phyloP scores from a whole-genome alignment of 1,140 invertebrate genomes.

The Mya arenaria region DNA sequence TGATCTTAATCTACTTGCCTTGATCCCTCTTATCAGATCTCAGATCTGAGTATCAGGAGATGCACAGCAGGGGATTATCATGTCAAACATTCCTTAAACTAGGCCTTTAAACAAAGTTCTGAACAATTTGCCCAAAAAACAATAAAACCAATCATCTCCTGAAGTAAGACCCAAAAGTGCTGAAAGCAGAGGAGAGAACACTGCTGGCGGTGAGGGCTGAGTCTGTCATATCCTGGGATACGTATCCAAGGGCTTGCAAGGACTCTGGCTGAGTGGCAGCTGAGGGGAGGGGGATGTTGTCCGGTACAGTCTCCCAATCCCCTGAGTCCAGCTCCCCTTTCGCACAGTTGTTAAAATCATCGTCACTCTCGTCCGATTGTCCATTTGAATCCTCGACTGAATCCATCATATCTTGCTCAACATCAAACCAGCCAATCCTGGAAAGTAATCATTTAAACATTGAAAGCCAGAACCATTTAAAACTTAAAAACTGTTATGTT shows the following conservation, averaged over 20 bases:
- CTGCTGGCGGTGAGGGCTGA: constrained; percentile 47
- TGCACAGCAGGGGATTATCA: no score
- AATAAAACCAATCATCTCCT: no score
- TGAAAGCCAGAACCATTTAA: no score
- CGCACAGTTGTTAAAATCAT: not conserved
- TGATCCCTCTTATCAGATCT: no score
- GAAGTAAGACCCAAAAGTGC: constrained; percentile 45
- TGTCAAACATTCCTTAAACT: no score
- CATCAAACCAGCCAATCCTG: constrained; percentile 51
- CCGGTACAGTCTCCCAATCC: constrained; percentile 46
- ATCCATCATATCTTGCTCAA: constrained; percentile 55
- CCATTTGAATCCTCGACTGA: constrained; percentile 52
- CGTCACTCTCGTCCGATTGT: constrained; percentile 50
- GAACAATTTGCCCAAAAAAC: no score
- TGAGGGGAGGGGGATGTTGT: constrained; percentile 35
- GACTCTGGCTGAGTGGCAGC: not conserved
- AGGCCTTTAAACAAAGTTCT: no score
- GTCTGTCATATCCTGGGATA: constrained; percentile 50
- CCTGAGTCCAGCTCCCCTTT: constrained; percentile 25
- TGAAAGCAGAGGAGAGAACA: constrained; percentile 43
- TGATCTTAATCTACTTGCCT: no score
- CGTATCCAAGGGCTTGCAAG: constrained; percentile 25
- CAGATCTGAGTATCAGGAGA: no score
- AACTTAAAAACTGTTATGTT: no score
- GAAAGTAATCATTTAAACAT: no score